phyloP scores from a whole-genome alignment of 2,797 vertebrate species.

The Tauraco hartlaubi region DNA sequence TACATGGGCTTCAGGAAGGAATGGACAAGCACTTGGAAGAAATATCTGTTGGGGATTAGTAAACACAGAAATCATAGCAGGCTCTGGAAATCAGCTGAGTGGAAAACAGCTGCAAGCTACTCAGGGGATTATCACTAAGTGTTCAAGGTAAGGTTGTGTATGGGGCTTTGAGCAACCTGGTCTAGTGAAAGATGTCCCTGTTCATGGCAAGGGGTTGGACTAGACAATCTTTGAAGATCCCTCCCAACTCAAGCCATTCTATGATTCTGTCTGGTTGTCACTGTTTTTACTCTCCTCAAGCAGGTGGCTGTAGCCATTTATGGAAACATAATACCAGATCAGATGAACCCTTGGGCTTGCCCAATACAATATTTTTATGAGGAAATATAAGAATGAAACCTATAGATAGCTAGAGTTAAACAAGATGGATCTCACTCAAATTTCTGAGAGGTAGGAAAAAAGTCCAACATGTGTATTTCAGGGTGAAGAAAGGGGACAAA shows the following conservation, averaged over 20 bases:
- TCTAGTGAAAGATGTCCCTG: neutral
- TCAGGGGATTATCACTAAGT: neutral
- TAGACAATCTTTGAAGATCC: neutral
- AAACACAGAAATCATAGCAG: neutral
- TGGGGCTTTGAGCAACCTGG: neutral
- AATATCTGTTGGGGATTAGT: neutral
- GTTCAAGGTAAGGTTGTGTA: neutral
- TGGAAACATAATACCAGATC: neutral
- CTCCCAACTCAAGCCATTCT: neutral
- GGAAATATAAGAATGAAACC: neutral
- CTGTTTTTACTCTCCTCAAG: neutral
- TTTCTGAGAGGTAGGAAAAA: neutral
- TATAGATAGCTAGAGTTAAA: neutral
- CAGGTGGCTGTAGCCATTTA: neutral
- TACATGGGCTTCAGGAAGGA: neutral
- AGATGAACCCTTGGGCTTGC: neutral
- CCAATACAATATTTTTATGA: neutral
- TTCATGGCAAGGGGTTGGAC: neutral
- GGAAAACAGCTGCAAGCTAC: neutral
- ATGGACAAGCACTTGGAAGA: neutral
- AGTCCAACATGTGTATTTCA: rapidly evolving
- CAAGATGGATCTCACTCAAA: neutral
- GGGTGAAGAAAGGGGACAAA: neutral
- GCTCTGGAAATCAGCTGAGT: neutral
- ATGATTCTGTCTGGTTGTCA: neutral